phyloP scores from a whole-genome alignment of 2,888 invertebrate species.

The Lycaena phlaeas region DNA sequence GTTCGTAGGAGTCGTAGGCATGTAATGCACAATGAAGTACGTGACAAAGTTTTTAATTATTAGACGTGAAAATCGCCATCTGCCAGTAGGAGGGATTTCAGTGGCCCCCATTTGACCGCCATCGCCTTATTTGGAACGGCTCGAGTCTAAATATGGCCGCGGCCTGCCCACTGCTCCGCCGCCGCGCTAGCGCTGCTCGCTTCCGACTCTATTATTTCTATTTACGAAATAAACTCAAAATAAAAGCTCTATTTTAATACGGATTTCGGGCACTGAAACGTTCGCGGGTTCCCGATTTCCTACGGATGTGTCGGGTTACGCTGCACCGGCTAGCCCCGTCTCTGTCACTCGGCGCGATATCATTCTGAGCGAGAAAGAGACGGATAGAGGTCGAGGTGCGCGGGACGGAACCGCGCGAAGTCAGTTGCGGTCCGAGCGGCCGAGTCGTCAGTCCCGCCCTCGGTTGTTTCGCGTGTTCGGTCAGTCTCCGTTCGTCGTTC shows the following conservation, averaged over 20 bases:
- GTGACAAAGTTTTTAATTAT: constrained; percentile 71
- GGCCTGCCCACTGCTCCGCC: constrained; percentile 77
- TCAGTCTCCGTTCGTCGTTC: constrained; percentile 70
- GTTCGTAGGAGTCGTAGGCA: constrained; percentile 11
- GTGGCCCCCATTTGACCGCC: constrained; percentile 85
- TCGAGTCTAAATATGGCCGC: constrained; percentile 87
- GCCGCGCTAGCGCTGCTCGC: constrained; percentile 52
- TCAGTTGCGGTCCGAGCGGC: constrained; percentile 74
- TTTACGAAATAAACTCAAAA: constrained; percentile 72
- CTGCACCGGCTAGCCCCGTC: constrained; percentile 37
- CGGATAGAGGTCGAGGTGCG: constrained; percentile 38
- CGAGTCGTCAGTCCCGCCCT: constrained; percentile 71
- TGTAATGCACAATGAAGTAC: constrained; percentile 33
- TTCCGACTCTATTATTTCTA: constrained; percentile 73
- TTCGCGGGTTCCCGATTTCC: constrained; percentile 64
- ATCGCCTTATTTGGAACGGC: constrained; percentile 86
- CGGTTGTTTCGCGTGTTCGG: constrained; percentile 66
- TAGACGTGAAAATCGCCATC: constrained; percentile 69
- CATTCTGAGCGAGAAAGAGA: constrained; percentile 46
- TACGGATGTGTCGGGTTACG: constrained; percentile 72
- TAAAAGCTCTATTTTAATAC: constrained; percentile 71
- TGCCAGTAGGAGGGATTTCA: constrained; percentile 82
- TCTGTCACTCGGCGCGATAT: constrained; percentile 31
- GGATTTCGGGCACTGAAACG: constrained; percentile 66
- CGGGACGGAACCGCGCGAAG: constrained; percentile 64